These are phyloP conservation scores for Falco berigora DNA, from an alignment of 2,797 vertebrate species.

Conservation along the genomic window DNA sequence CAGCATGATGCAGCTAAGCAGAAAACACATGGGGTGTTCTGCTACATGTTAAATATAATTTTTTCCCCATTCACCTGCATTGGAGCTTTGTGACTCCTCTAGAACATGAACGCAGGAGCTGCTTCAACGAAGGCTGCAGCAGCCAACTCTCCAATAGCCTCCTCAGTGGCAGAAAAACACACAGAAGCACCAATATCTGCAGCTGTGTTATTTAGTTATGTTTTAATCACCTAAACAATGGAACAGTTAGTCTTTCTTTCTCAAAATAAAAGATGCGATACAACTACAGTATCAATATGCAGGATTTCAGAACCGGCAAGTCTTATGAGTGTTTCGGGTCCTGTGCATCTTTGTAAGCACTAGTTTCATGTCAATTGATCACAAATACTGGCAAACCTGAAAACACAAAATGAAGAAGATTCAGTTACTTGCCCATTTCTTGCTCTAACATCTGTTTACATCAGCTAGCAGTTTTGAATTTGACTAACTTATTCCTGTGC, in stretches of 20 bases:
- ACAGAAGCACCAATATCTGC: not conserved
- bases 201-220: not conserved
- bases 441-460: not conserved
- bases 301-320: not conserved
- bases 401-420: not conserved
- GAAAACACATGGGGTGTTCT: not conserved
- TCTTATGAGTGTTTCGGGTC: not conserved
- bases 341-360: not conserved
- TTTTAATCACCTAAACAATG: not conserved
- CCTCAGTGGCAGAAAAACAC: not conserved
- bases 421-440: not conserved
- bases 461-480: not conserved
- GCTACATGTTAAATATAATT: not conserved
- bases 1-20: not conserved
- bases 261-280: not conserved
- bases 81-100: not conserved
- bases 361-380: not conserved
- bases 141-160: not conserved
- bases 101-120: fast-evolving
- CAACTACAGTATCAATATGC: not conserved
- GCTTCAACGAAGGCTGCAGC: not conserved
- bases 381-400: not conserved
- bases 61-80: not conserved
- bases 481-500: not conserved
- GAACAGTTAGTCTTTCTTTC: not conserved